phyloP scores from a whole-genome alignment of 2,888 invertebrate species.

The Amphipyra berbera region DNA sequence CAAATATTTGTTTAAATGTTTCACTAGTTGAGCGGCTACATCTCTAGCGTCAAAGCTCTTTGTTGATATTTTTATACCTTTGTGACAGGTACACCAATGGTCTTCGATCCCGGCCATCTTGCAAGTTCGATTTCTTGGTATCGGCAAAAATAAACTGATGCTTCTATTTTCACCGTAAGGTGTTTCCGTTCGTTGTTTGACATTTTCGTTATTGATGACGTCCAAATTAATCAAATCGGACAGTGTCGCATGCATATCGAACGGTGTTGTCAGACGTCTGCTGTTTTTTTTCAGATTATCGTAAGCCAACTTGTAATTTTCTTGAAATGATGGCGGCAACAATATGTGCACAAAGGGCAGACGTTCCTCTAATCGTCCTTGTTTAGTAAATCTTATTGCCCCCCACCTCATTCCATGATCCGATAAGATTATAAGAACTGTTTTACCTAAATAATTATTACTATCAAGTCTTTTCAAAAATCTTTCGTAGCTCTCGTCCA shows the following conservation, averaged over 20 bases:
- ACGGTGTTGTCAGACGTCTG: constrained; percentile 94
- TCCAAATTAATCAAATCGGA: constrained; percentile 91
- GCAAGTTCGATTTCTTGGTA: constrained; percentile 94
- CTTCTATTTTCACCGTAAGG: constrained; percentile 87
- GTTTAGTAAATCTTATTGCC: constrained; percentile 94
- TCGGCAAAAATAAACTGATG: constrained; percentile 94
- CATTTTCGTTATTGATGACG: constrained; percentile 77
- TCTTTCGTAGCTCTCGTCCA: constrained; percentile 91
- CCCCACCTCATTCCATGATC: constrained; percentile 98
- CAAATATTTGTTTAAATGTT: constrained; percentile 91
- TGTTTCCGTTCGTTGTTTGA: constrained; percentile 73
- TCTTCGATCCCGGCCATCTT: constrained; percentile 93
- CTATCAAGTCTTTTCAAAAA: constrained; percentile 90
- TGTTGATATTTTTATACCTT: constrained; percentile 88
- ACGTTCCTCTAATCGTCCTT: constrained; percentile 96
- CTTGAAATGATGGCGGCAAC: constrained; percentile 93
- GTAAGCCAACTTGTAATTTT: constrained; percentile 90
- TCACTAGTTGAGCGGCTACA: constrained; percentile 91
- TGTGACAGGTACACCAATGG: constrained; percentile 97
- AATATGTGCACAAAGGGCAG: constrained; percentile 94
- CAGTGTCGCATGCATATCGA: constrained; percentile 95
- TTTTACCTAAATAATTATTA: constrained; percentile 90
- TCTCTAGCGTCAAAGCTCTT: constrained; percentile 88
- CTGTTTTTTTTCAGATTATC: constrained; percentile 92
- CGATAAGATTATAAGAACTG: constrained; percentile 93